Percentiles rank a stretch among this genome's conserved stretches.
Conservation (phyloP, 64 coral and sea anemone species). For the Pocillopora damicornis region DNA sequence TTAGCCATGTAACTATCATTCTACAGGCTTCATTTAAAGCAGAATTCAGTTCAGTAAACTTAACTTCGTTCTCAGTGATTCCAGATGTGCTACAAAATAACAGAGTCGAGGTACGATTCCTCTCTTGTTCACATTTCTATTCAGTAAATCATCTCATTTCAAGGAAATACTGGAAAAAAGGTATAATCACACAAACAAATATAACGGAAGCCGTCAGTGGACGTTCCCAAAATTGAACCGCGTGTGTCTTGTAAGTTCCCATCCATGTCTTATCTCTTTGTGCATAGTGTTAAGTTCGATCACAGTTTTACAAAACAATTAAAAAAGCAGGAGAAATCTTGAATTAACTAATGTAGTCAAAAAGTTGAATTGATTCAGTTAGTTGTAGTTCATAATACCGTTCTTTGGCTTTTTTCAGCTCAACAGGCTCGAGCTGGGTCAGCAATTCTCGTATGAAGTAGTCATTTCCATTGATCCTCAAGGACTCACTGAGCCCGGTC, state of each 20-base stretch:
- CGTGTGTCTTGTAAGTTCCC: not conserved
- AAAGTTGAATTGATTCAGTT: no score
- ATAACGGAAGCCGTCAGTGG: no score
- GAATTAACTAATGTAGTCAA: no score
- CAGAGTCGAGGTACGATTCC: not conserved
- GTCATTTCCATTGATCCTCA: not conserved
- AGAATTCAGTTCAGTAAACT: not conserved
- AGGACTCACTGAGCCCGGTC: slow-evolving; percentile 7
- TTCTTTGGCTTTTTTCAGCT: not conserved
- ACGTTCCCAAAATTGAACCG: no score
- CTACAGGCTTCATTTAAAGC: not conserved
- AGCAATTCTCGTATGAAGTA: not conserved
- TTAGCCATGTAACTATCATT: not conserved
- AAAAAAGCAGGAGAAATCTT: no score
- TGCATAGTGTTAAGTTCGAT: no score
- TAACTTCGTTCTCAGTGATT: not conserved
- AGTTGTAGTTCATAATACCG: no score
- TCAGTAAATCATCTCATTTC: not conserved
- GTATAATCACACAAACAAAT: not conserved
- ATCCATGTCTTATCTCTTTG: not conserved
- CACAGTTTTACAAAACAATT: no score
- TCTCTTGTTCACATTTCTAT: not conserved
- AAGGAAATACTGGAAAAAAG: not conserved
- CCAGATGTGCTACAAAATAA: not conserved
- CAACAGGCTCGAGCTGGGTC: not conserved